Evolutionary conservation across 2,797 vertebrate genomes (phyloP), one percentile per base, ranked within the genome.

Genomic region (Bufotes viridis): DNA sequence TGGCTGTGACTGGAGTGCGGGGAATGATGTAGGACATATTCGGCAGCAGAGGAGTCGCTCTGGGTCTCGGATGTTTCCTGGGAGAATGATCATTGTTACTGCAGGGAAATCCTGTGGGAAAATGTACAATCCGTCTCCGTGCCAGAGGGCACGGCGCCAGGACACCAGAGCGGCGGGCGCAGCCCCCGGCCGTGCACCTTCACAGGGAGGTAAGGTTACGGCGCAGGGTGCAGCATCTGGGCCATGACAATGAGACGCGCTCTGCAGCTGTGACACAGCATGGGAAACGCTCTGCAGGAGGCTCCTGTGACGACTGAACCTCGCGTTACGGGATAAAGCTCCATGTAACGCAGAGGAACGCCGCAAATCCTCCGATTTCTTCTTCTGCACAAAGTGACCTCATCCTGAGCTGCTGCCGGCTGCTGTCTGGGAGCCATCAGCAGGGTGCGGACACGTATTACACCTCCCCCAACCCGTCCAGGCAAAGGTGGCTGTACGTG

Each of bases 221-320:
- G 55, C 70, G 2, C 70, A 9, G 70, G 34, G 70, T 1, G 67
- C 12, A 29, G 67, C 42, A 58, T 6, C 18, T 63, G 60, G 49
- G 60, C n/a, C 79, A 65, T 63, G 20, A 81, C 80, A 42, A 81
- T 81, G 80, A 65, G 60, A 51, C 49, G 34, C 20, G 8, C 42
- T 81, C 80, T 81, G 51, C 79, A 81, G 58, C 79, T 81, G 79
- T 49, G 58, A 49, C 34, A 61, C 60, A 7, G 34, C 60, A 81
- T 51, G 79, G 80, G 34, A 24, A 80, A 18, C 42, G 78, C 60
- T 34, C 57, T 5, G 57, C n/a, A 15, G 55, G 78, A 15, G 78
- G 67, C 22, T 65, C 11, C 63, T 65, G 15, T 29, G 42, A 42
- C 42, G 42, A 14, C 13, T 0, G 14, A 29, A 34, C 13, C 69